phyloP scores from a whole-genome alignment of 2,113 vertebrate genomes.

The Ginglymostoma cirratum region DNA sequence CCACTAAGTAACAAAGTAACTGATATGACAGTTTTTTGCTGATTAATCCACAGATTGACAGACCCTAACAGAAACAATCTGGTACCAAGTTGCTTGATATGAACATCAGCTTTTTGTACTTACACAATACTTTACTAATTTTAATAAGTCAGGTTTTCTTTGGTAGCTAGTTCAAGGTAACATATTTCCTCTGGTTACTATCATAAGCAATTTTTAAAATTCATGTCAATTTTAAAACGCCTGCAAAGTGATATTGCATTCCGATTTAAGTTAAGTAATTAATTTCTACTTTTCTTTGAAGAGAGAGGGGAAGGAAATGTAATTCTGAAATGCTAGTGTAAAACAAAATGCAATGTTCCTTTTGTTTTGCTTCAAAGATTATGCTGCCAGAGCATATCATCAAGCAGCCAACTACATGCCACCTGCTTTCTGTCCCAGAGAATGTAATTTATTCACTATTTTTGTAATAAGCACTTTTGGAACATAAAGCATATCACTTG shows the following conservation, averaged over 20 bases:
- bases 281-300: not conserved
- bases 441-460: not conserved
- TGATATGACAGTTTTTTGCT: not conserved
- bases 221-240: not conserved
- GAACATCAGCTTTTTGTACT: not conserved
- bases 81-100: not conserved
- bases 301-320: not conserved
- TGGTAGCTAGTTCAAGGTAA: not conserved
- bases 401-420: not conserved
- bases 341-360: not conserved
- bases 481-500: not conserved
- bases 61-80: not conserved
- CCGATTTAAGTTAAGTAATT: not conserved
- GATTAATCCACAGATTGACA: not conserved
- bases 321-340: not conserved
- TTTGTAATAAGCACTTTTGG: not conserved
- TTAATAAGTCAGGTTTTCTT: not conserved
- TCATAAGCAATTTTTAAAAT: no score
- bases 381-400: not conserved
- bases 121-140: not conserved
- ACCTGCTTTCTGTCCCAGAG: slow-evolving; percentile 14
- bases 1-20: no score
- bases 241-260: not conserved
- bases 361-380: not conserved
- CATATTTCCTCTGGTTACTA: not conserved